Base-by-base conservation (phyloP, 1,140 invertebrate genomes). In the Pristionchus pacificus region DNA sequence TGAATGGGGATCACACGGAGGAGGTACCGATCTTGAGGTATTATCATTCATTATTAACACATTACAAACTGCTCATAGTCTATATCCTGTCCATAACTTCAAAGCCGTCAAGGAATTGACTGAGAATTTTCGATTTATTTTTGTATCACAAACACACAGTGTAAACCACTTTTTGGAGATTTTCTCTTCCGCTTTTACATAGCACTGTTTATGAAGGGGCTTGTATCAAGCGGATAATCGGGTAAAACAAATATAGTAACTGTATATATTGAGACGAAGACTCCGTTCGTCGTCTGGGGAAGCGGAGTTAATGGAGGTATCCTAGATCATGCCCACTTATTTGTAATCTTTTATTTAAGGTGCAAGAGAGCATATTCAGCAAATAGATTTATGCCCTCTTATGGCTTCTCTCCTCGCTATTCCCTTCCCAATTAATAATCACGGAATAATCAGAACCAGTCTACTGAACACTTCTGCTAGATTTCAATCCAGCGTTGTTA, bases 251-350 rank as follows among this genome's bases (percentile, higher is more conserved):
- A n/a, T 10, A 66, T 66, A 24, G 25, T 49, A 25, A 55, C 14
- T 66, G 31, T 38, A n/a, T n/a, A 14, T 49, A 6, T 38, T 55
- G 13, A 66, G 88, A 97, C 94, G n/a, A 87, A 93, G 84, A 95
- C 93, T 14, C 95, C 95, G 0, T 88, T 97, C 74, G 88, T 98
- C 68, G 88, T 89, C 2, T 98, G 95, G 95, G 95, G 96, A 62
- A 89, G 92, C 60, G 95, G 95, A 49, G 86, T 97, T 1, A 83
- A 66, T 15, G n/a, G 67, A 31, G 67, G 60, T 6, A 13, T 0
- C 55, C 2, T 15, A 27, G 13, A 32, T 1, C 19, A 2, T 68
- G 13, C 19, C 2, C 32, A 25, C 49, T 10, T 29, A 19, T 31
- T 33, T 27, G 27, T 31, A 66, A 27, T 14, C 28, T 64, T n/a